Base-by-base conservation (phyloP, 2,888 invertebrate species). In the Xanthia icteritia region DNA sequence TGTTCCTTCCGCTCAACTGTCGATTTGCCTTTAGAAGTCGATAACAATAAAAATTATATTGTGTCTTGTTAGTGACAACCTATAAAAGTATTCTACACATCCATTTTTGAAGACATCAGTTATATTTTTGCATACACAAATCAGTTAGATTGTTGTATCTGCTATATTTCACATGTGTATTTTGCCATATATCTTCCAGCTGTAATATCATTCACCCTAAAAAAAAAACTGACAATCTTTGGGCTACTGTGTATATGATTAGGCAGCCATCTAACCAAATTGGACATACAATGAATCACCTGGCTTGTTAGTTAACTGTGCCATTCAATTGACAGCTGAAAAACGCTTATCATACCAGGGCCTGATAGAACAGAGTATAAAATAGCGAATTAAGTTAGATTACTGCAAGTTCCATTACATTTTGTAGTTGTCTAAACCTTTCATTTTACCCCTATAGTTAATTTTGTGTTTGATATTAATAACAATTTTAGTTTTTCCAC, bases 401-500 rank as follows among this genome's bases (percentile, higher is more conserved):
- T 39, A 56, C 77, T 66, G 39, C 31, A 61, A 54, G 27, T 61
- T 66, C 48, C 39, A n/a, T 20, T 67, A 58, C 31, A 58, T 51
- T 63, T 36, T 58, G 39, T 68, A 64, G 51, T 42, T 64, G 6
- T 56, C 23, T 48, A 17, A 27, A 42, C 27, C 39, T 67, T 42
- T 13, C n/a, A 31, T 27, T 45, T 65, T 36, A 60, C 15, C 11
- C n/a, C 23, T 66, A 45, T 61, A 48, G 31, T 56, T 17, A 23
- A n/a, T 42, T 45, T 54, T 67, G n/a, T 81, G 56, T 81, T 68
- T 71, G 42, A 51, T 39, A 63, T 54, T 66, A 73, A 84, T 69
- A 73, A 36, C 51, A n/a, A 58, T 61, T 69, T 61, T 58, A 51
- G 48, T 82, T 82, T 74, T 70, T 85, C n/a, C 68, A 83, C 86